Conservation (phyloP, 1,140 invertebrate species). For the Scaptomyza hsui region DNA sequence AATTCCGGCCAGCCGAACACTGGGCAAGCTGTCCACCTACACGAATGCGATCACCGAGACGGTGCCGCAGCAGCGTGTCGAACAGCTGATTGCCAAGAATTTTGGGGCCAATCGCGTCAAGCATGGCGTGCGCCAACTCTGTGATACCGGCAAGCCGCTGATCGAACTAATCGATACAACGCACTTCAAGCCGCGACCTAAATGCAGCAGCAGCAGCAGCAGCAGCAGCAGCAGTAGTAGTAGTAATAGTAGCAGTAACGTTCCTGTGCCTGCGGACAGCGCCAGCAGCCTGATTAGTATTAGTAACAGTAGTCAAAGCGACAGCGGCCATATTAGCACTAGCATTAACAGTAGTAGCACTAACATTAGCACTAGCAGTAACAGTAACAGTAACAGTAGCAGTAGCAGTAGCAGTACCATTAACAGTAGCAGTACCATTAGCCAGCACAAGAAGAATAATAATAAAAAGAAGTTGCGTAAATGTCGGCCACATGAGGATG, state of each 20-base stretch:
- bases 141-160: slow-evolving; percentile 84
- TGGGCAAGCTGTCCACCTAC: slow-evolving; percentile 90
- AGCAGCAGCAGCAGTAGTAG: slow-evolving; percentile 42
- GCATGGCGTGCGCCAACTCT: slow-evolving; percentile 84
- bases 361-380: slow-evolving; percentile 42
- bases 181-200: slow-evolving; percentile 68
- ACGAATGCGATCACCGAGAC: slow-evolving; percentile 88
- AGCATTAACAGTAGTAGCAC: slow-evolving; percentile 55
- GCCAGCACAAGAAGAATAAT: slow-evolving; percentile 40
- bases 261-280: slow-evolving; percentile 71
- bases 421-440: background rate
- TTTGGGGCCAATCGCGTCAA: slow-evolving; percentile 83
- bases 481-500: slow-evolving; percentile 66
- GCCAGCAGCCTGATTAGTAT: slow-evolving; percentile 77
- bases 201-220: slow-evolving; percentile 50
- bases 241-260: slow-evolving; percentile 67
- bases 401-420: slow-evolving; percentile 24
- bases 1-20: slow-evolving; percentile 87
- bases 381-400: slow-evolving; percentile 32
- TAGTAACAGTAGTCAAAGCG: slow-evolving; percentile 81
- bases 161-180: slow-evolving; percentile 73
- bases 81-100: slow-evolving; percentile 83
- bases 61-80: slow-evolving; percentile 86
- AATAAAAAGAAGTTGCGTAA: slow-evolving; percentile 58
- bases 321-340: slow-evolving; percentile 73